Conservation (phyloP, 2,888 invertebrate species). For the Chaetogeoica ovagalla region DNA sequence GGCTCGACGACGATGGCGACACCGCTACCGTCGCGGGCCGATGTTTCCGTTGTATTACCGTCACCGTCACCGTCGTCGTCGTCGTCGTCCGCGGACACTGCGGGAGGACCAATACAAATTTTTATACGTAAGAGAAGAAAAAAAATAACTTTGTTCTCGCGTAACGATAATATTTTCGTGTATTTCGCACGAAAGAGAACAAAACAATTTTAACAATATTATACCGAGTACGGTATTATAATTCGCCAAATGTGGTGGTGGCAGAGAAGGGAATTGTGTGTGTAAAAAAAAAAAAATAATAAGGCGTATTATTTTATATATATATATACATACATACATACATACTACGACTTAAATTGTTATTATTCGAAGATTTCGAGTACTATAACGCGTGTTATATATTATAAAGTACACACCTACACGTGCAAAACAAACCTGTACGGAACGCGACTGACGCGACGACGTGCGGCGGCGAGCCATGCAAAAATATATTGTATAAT, state of each 20-base stretch:
- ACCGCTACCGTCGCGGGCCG: not conserved
- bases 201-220: too few relatives aligned
- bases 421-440: not conserved
- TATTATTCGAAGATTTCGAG: too few relatives aligned
- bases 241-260: too few relatives aligned
- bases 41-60: not conserved
- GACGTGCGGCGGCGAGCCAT: not conserved
- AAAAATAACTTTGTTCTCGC: slow-evolving; percentile 5
- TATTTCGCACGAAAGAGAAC: too few relatives aligned
- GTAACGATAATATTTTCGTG: too few relatives aligned
- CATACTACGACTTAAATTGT: not conserved
- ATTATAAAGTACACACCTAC: too few relatives aligned
- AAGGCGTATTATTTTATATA: too few relatives aligned
- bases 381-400: not conserved
- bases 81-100: slow-evolving; percentile 34
- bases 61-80: not conserved
- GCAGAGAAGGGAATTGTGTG: too few relatives aligned
- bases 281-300: too few relatives aligned
- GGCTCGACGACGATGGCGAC: not conserved
- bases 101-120: not conserved
- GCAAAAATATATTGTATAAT: slow-evolving; percentile 12
- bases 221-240: too few relatives aligned
- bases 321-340: not conserved
- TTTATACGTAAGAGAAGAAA: too few relatives aligned
- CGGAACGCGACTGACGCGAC: not conserved